Conservation (phyloP, 2,113 vertebrate species). For the Amblyornis subalaris region DNA sequence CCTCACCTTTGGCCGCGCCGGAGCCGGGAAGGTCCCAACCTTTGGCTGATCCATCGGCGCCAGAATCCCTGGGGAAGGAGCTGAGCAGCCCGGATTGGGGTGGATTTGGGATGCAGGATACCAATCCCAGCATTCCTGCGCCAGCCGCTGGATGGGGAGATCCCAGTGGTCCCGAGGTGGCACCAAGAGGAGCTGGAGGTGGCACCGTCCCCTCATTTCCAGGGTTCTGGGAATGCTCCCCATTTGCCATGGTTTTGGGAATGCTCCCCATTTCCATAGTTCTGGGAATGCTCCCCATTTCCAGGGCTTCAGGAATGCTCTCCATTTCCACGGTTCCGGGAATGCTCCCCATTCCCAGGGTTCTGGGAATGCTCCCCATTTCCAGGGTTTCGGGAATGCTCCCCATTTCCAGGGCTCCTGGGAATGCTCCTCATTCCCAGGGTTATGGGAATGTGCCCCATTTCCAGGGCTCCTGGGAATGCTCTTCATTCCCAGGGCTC, state of each 20-base stretch:
- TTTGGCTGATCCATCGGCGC: not conserved
- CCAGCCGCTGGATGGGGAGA: not conserved
- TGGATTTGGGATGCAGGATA: not conserved
- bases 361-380: too few relatives aligned
- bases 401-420: too few relatives aligned
- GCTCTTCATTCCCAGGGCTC: too few relatives aligned
- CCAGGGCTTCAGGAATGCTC: too few relatives aligned
- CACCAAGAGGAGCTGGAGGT: not conserved
- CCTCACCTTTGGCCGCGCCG: fast-evolving
- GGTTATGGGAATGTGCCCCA: not conserved
- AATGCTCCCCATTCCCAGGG: too few relatives aligned
- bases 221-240: not conserved
- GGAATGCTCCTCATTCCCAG: not conserved
- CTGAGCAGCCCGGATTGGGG: fast-evolving
- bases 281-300: too few relatives aligned
- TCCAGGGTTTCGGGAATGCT: too few relatives aligned
- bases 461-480: not conserved
- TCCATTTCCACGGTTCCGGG: too few relatives aligned
- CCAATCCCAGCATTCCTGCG: fast-evolving
- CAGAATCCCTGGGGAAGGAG: not conserved
- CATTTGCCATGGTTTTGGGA: too few relatives aligned
- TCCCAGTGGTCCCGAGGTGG: not conserved
- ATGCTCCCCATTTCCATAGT: too few relatives aligned
- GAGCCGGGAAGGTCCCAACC: not conserved
- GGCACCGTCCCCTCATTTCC: constrained; percentile 3